Conservation (phyloP, 2,113 vertebrate species). For the Mionectes macconnelli region DNA sequence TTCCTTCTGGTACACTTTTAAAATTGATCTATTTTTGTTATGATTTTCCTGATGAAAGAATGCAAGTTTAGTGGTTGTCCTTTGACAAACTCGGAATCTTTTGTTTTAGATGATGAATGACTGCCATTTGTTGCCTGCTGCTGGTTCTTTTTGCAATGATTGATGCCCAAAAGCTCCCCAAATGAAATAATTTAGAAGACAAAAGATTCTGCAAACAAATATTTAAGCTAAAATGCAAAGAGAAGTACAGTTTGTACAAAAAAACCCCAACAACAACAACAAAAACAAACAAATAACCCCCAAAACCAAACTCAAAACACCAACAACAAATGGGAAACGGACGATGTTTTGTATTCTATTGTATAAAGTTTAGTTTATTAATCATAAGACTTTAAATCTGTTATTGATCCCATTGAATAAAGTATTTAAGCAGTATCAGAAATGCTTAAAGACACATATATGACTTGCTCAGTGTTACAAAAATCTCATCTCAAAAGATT, state of each 20-base stretch:
- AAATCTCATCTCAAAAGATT: not conserved
- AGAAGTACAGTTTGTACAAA: not conserved
- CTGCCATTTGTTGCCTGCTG: not conserved
- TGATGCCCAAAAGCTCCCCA: not conserved
- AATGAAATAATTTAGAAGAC: not conserved
- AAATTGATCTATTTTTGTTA: slow-evolving; percentile 35
- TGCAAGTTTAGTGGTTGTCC: not conserved
- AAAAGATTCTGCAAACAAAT: not conserved
- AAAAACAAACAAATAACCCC: no score
- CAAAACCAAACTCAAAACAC: no score
- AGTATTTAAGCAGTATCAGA: not conserved
- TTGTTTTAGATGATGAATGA: not conserved
- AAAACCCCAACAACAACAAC: not conserved
- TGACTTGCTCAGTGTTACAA: not conserved
- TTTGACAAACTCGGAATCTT: not conserved
- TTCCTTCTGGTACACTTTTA: not conserved
- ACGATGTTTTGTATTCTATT: not conserved
- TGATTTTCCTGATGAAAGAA: slow-evolving; percentile 22
- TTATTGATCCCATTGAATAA: not conserved
- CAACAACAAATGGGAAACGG: not conserved
- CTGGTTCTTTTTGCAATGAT: not conserved
- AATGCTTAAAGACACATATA: not conserved
- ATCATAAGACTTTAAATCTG: not conserved
- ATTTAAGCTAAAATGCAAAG: not conserved
- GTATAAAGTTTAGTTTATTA: not conserved